These are phyloP conservation scores for Harpegnathos saltator DNA, from an alignment of 1,140 invertebrate genomes.

Conservation along the genomic window DNA sequence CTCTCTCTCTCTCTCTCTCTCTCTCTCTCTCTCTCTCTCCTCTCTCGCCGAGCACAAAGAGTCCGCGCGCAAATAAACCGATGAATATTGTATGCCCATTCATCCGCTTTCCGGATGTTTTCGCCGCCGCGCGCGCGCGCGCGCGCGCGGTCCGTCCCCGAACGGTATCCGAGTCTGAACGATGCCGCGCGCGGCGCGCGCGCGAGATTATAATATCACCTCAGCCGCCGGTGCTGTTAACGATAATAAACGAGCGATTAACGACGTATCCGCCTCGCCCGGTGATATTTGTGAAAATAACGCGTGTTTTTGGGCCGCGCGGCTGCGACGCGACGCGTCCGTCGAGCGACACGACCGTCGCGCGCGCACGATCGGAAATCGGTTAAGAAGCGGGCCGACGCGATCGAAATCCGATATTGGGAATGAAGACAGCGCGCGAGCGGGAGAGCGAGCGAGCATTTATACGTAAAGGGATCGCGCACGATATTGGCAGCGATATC, in stretches of 20 bases:
- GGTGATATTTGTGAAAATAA: background rate
- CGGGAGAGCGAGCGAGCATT: constrained; percentile 4
- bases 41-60: constrained; percentile 57
- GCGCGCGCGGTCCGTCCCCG: constrained; percentile 27
- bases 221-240: constrained; percentile 15
- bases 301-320: too few relatives aligned
- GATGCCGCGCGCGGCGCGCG: too few relatives aligned
- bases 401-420: constrained; percentile 13
- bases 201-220: constrained; percentile 43
- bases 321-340: too few relatives aligned
- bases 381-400: background rate
- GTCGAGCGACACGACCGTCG: too few relatives aligned
- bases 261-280: background rate
- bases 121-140: too few relatives aligned
- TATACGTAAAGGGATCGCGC: constrained; percentile 47
- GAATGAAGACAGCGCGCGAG: constrained; percentile 40
- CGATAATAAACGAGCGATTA: constrained; percentile 22
- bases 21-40: too few relatives aligned
- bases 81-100: constrained; percentile 61
- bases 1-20: too few relatives aligned
- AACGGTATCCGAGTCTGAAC: constrained; percentile 3
- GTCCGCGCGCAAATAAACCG: constrained; percentile 60
- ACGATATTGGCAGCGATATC: constrained; percentile 51
- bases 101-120: constrained; percentile 54
- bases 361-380: background rate